Evolutionary conservation across 1,140 invertebrate species (phyloP).

Genomic region (Drosophila virilis): DNA sequence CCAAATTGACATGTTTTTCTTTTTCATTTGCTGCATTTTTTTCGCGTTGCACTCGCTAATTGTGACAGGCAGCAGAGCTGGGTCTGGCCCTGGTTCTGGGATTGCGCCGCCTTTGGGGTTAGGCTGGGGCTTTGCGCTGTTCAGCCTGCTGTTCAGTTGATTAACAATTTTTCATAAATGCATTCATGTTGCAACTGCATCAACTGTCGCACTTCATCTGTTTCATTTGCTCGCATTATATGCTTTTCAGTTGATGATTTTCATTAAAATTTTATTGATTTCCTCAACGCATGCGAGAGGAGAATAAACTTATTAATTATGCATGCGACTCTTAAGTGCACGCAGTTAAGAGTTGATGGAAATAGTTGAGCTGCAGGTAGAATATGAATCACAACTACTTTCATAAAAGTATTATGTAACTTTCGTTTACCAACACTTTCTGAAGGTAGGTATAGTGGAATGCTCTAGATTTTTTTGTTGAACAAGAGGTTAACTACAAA

Average conservation of each 20-base stretch:
- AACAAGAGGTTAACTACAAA: too few species aligned
- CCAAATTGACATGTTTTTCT: conserved; percentile 1
- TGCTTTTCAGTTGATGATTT: conserved; percentile 34
- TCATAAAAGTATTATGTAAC: background rate
- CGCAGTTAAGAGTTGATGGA: background rate
- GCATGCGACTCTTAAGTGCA: conserved; percentile 14
- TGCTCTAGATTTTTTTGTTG: too few species aligned
- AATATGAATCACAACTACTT: background rate
- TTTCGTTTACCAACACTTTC: background rate
- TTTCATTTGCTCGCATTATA: conserved; percentile 9
- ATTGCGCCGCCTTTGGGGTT: conserved; percentile 11
- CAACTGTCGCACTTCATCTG: conserved; percentile 41
- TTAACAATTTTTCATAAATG: conserved; percentile 72
- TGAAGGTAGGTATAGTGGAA: too few species aligned
- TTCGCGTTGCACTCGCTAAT: conserved; percentile 49
- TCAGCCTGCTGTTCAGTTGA: conserved; percentile 63
- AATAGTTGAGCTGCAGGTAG: background rate
- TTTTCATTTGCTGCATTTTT: conserved; percentile 34
- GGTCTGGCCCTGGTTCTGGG: background rate
- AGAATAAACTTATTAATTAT: conserved; percentile 26
- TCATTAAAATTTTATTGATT: conserved; percentile 34
- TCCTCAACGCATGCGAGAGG: background rate
- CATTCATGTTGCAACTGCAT: conserved; percentile 41
- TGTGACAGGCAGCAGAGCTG: conserved; percentile 24
- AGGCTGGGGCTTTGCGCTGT: conserved; percentile 21